Evolutionary conservation across 2,113 vertebrate genomes (phyloP).

Genomic region (Tragelaphus buxtoni): DNA sequence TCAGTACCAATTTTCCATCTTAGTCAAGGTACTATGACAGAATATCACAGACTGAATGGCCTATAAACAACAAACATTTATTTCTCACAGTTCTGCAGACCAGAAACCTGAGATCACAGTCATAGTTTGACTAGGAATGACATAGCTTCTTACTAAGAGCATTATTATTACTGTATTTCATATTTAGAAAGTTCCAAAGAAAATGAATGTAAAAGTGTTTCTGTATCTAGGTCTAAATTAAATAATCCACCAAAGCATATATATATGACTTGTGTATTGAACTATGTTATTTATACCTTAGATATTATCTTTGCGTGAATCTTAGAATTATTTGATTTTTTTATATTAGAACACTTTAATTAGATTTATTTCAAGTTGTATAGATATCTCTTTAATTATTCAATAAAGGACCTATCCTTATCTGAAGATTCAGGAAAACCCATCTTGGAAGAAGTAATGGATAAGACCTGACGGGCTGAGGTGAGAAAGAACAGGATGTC

Average conservation of each 20-base stretch:
- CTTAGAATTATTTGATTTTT: background rate
- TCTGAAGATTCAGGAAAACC: background rate
- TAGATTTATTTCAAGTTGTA: background rate
- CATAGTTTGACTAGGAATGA: background rate
- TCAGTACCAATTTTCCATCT: background rate
- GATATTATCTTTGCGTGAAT: background rate
- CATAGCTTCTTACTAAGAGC: background rate
- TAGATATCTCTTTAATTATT: background rate
- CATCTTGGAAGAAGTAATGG: background rate
- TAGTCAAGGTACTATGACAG: background rate
- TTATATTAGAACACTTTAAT: background rate
- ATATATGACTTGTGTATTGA: background rate
- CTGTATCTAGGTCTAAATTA: background rate
- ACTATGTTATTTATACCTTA: background rate
- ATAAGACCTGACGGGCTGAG: background rate
- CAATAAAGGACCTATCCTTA: background rate
- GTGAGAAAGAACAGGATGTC: background rate
- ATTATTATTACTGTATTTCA: background rate
- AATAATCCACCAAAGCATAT: background rate
- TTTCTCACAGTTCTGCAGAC: background rate
- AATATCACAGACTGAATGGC: background rate
- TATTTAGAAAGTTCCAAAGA: slow-evolving; percentile 20
- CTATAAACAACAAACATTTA: background rate
- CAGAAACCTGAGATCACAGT: background rate
- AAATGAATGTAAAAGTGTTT: background rate